phyloP scores from a whole-genome alignment of 2,888 invertebrate species.

The Sceliomorpha sp. region DNA sequence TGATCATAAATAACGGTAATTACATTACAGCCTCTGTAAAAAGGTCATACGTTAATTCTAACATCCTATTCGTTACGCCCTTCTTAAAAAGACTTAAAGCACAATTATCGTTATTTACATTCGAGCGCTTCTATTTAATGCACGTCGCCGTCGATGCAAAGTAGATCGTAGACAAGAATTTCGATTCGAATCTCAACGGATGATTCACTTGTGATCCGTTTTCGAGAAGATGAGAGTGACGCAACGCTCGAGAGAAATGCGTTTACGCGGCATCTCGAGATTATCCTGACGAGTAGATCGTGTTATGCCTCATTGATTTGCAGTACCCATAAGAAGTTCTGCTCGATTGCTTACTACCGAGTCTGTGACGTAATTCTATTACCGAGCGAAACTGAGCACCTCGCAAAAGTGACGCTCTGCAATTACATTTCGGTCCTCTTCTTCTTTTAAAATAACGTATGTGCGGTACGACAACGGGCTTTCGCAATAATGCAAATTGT shows the following conservation, averaged over 20 bases:
- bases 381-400: slow-evolving; percentile 40
- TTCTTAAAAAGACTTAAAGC: too few species aligned
- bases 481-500: slow-evolving; percentile 4
- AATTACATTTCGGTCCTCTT: slow-evolving; percentile 29
- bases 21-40: too few species aligned
- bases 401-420: slow-evolving; percentile 34
- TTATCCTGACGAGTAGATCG: slow-evolving; percentile 35
- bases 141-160: too few species aligned
- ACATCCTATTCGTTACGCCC: too few species aligned
- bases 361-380: slow-evolving; percentile 49
- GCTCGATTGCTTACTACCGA: slow-evolving; percentile 9
- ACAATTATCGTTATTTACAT: too few species aligned
- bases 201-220: slow-evolving; percentile 33
- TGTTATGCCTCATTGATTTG: slow-evolving; percentile 46
- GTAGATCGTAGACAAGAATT: slow-evolving; percentile 8
- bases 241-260: slow-evolving; percentile 42
- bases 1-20: too few species aligned
- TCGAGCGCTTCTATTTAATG: too few species aligned
- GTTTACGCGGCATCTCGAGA: slow-evolving; percentile 30
- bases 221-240: slow-evolving; percentile 29
- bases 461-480: too few species aligned
- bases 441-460: too few species aligned
- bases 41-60: too few species aligned
- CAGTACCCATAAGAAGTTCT: slow-evolving; percentile 38
- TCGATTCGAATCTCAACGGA: not conserved